Base-by-base conservation (phyloP, 2,888 invertebrate genomes). In the Drosophila lacicola region DNA sequence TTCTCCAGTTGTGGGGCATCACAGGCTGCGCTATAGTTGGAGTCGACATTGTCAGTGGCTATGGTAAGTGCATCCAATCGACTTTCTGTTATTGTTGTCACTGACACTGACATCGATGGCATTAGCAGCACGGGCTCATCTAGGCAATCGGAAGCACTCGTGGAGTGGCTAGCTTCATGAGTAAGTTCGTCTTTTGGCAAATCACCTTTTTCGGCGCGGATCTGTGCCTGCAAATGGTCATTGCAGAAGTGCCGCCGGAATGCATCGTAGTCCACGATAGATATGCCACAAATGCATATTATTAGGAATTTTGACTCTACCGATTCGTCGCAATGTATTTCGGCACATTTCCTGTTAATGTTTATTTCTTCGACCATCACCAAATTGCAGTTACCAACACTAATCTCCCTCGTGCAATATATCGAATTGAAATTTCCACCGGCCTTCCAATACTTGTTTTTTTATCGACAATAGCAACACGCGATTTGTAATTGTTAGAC, bases 291-390 rank as follows among this genome's bases (percentile, higher is more conserved):
- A 33, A 70, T 57, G 47, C 87, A 87, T 33, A 69, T 19, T 14
- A 87, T 87, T 2, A 65, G 51, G 39, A 81, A 87, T 11, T 49
- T 62, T 0, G 74, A 51, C 1, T 67, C 74, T 11, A 45, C 56
- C 0, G 68, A 46, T 4, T 53, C 47, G 13, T 70, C 58, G 55
- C 74, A 87, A 41, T 72, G 69, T 41, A 87, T 87, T 76, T 87
- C 87, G 9, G 78, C 87, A 63, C 87, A 84, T 75, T 82, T 86
- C 8, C 67, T 67, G n/a, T 61, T 66, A 5, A 65, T 63, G 25
- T 53, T 60, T 33, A 45, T 5, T 45, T 25, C 41, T 50, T 70
- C 54, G 2, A 76, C 37, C 65, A 70, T 74, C 54, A 50, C 19
- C 11, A 10, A 37, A 14, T 41, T 47, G 29, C 19, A 29, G 1